Base-by-base conservation (phyloP, 2,113 vertebrate species). In the Hemiprocne comata region DNA sequence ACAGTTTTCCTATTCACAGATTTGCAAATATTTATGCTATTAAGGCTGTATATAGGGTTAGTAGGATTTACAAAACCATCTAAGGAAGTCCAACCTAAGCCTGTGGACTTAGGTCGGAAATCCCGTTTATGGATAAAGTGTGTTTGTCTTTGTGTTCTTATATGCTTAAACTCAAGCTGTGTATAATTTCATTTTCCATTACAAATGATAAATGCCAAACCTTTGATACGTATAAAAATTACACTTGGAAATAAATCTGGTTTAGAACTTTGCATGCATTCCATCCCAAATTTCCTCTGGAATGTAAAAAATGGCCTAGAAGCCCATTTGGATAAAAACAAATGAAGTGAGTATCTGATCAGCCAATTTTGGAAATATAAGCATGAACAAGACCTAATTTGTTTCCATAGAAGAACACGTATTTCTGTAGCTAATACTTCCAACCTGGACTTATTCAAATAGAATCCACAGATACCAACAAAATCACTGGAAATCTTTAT, bases 161-260 rank as follows among this genome's bases (percentile, higher is more conserved):
- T 16, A 31, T 1, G 2, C 36, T 88, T 89, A 89, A 95, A 82
- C 10, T 72, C 14, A 71, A 94, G 11, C 53, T 89, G 40, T 84
- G 31, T 40, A 61, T 89, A 89, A 94, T 94, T 96, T 74, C 7
- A 71, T 96, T 94, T 94, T 88, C 60, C 38, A 38, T 74, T 92
- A 31, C 55, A 90, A 86, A 73, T 29, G 11, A 46, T 34, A 34
- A 81, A 80, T 73, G 34, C 8, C 34, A 84, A 87, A 78, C 75
- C 17, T 71, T 84, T 55, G 38, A 57, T 89, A n/a, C 0, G 0
- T 65, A 65, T 61, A 72, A 84, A 84, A 89, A 36, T 28, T 76
- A 38, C 17, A 69, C 17, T 71, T 65, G 66, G 36, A 85, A 79
- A 89, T 38, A 85, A 87, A 89, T 85, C 21, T 33, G 31, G 50